These are phyloP conservation scores for Theristus sp. DNA, from an alignment of 2,888 invertebrate genomes.

Conservation along the genomic window DNA sequence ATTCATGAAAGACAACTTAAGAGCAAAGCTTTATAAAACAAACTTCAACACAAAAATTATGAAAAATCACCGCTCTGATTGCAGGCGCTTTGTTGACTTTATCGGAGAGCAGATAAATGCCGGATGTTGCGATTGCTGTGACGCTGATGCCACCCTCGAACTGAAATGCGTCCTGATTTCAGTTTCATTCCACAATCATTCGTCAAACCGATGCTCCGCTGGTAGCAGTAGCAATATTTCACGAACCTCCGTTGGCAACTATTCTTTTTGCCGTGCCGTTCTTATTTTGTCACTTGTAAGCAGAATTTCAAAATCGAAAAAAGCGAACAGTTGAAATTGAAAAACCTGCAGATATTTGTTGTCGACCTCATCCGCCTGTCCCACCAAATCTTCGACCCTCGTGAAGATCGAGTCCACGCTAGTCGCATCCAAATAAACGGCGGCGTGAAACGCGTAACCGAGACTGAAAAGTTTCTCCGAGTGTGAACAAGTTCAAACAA, in stretches of 20 bases:
- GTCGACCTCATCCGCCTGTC: slow-evolving; percentile 86
- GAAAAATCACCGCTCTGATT: slow-evolving; percentile 37
- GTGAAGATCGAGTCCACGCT: slow-evolving; percentile 38
- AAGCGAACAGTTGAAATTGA: too few relatives aligned
- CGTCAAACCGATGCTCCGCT: too few relatives aligned
- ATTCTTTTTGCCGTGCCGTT: too few relatives aligned
- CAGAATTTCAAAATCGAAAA: too few relatives aligned
- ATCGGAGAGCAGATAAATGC: slow-evolving; percentile 44
- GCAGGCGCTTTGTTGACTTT: slow-evolving; percentile 48
- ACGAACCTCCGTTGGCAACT: too few relatives aligned
- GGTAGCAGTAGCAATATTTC: too few relatives aligned
- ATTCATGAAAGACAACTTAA: too few relatives aligned
- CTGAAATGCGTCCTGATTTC: too few relatives aligned
- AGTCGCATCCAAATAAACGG: slow-evolving; percentile 43
- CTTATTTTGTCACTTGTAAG: too few relatives aligned
- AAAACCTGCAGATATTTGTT: slow-evolving; percentile 47
- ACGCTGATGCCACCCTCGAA: slow-evolving; percentile 11
- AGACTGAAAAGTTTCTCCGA: slow-evolving; percentile 43
- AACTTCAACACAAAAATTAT: neutral
- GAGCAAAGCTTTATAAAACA: neutral
- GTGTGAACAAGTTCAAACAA: too few relatives aligned
- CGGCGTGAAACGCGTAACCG: slow-evolving; percentile 62
- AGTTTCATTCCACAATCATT: too few relatives aligned
- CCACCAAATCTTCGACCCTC: slow-evolving; percentile 71
- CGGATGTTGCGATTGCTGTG: slow-evolving; percentile 43